Percentiles rank a stretch among this genome's conserved stretches.
Evolutionary conservation across 2,113 vertebrate species (phyloP).

Genomic region (Nothobranchius kuhntae): DNA sequence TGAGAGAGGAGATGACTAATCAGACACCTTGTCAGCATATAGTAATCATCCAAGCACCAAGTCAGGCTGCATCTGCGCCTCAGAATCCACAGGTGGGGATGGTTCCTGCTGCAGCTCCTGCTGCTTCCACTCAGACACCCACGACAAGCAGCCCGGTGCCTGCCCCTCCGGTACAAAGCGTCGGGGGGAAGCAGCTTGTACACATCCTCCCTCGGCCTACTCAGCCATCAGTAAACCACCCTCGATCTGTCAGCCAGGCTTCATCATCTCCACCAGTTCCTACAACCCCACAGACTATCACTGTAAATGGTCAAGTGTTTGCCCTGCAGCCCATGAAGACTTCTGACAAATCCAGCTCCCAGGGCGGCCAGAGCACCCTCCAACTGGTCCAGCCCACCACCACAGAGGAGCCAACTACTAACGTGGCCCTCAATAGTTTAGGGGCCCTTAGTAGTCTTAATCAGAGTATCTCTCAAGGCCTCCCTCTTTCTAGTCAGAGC

Average conservation of each 20-base stretch:
- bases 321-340: conserved; percentile 93
- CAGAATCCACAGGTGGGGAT: conserved; percentile 78
- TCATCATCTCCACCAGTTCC: conserved; percentile 61
- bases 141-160: conserved; percentile 77
- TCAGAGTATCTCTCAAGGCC: conserved; percentile 92
- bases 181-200: conserved; percentile 93
- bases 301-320: conserved; percentile 95
- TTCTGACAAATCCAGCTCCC: conserved; percentile 83
- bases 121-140: conserved; percentile 73
- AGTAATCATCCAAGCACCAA: conserved; percentile 95
- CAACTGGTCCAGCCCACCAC: conserved; percentile 94
- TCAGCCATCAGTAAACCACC: conserved; percentile 47
- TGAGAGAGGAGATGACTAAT: conserved; percentile 87
- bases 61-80: conserved; percentile 83
- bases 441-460: conserved; percentile 96
- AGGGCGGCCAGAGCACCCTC: conserved; percentile 82
- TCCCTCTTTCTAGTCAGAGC: conserved; percentile 83
- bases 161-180: conserved; percentile 83
- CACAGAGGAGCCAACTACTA: conserved; percentile 92
- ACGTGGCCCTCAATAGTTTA: conserved; percentile 93
- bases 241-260: conserved; percentile 45
- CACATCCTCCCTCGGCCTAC: conserved; percentile 93
- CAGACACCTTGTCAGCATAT: conserved; percentile 93
- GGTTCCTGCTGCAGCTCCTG: conserved; percentile 80
- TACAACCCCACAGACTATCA: conserved; percentile 91